Conservation (phyloP, 2,113 vertebrate species). For the Ictalurus punctatus region DNA sequence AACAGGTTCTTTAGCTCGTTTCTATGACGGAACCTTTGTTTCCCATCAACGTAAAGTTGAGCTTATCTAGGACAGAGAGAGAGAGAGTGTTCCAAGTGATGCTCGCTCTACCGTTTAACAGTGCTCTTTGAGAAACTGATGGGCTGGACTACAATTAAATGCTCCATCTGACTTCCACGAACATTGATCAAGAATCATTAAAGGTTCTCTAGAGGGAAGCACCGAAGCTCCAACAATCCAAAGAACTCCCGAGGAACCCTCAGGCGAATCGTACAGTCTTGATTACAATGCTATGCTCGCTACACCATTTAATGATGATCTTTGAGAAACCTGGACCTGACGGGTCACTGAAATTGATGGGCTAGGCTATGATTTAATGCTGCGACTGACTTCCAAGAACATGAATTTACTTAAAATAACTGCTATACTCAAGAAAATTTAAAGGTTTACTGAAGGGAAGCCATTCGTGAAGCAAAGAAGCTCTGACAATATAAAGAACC, state of each 20-base stretch:
- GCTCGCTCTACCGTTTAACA: neutral
- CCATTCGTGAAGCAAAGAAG: neutral
- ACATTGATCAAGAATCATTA: neutral
- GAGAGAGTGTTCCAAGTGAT: neutral
- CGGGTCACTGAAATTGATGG: neutral
- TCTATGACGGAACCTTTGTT: neutral
- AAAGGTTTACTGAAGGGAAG: neutral
- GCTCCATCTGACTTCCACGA: neutral
- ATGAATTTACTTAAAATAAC: neutral
- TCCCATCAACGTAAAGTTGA: neutral
- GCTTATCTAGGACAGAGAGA: neutral
- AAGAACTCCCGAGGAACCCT: neutral
- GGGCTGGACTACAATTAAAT: neutral
- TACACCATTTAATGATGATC: neutral
- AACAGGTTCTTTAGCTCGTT: neutral
- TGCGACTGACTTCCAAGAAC: neutral
- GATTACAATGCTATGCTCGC: neutral
- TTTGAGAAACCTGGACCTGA: neutral
- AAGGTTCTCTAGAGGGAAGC: neutral
- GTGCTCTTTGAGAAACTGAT: neutral
- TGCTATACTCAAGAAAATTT: neutral
- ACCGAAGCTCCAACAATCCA: too few species aligned
- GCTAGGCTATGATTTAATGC: neutral
- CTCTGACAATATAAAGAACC: neutral
- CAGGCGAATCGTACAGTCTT: neutral